Evolutionary conservation across 2,888 invertebrate genomes (phyloP).

Genomic region (Ischnus inquisitorius): DNA sequence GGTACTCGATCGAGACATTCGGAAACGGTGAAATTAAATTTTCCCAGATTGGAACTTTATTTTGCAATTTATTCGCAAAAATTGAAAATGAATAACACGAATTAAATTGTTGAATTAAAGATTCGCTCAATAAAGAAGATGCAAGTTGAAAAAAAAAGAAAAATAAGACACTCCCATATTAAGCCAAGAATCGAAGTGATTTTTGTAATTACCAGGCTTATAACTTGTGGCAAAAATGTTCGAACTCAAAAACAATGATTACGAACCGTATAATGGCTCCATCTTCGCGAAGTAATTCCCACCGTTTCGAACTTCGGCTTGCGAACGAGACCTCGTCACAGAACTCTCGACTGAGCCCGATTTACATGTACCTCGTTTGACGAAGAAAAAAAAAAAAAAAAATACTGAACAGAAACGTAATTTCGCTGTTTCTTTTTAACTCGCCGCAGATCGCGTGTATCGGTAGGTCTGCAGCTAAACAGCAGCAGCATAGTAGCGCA

Average conservation of each 20-base stretch:
- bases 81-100: no score
- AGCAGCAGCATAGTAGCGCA: not conserved
- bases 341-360: not conserved
- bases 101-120: no score
- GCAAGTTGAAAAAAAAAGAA: no score
- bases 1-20: no score
- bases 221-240: not conserved
- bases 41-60: no score
- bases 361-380: not conserved
- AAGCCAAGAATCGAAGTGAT: no score
- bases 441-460: conserved; percentile 12
- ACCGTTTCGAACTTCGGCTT: not conserved
- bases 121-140: no score
- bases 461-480: conserved; percentile 5
- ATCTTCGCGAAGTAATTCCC: not conserved
- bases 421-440: not conserved
- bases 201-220: no score
- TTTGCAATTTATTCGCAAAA: no score
- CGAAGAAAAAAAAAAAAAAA: not conserved
- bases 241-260: not conserved
- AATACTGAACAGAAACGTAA: not conserved
- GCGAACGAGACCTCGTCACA: conserved; percentile 10
- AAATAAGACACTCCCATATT: no score
- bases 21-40: no score
- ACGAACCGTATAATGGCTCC: not conserved